phyloP scores from a whole-genome alignment of 2,888 invertebrate genomes.

The Melieria crassipennis region DNA sequence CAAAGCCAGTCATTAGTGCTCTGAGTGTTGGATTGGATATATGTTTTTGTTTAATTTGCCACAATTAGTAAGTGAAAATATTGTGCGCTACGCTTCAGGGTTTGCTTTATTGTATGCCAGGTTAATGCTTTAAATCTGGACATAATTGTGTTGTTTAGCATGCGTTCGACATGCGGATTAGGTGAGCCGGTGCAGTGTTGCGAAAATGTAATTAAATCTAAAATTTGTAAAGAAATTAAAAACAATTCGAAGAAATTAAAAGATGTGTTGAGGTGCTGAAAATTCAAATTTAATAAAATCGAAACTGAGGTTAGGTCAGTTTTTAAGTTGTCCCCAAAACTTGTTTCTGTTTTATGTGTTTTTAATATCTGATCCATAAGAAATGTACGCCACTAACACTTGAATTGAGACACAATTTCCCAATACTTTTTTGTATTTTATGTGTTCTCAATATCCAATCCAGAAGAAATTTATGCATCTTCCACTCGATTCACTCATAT shows the following conservation, averaged over 20 bases:
- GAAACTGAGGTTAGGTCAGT: no score
- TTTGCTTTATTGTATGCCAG: conserved; percentile 44
- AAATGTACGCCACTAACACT: no score
- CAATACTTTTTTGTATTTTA: no score
- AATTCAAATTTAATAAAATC: no score
- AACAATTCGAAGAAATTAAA: background rate
- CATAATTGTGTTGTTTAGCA: conserved; percentile 18
- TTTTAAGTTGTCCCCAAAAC: no score
- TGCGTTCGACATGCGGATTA: conserved; percentile 12
- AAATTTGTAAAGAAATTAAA: background rate
- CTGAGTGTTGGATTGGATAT: background rate
- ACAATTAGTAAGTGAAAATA: background rate
- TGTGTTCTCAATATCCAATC: no score
- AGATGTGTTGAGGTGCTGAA: background rate
- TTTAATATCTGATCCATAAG: no score
- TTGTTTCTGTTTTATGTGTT: no score
- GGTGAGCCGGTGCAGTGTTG: background rate
- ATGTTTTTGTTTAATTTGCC: conserved; percentile 3
- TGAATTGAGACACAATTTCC: no score
- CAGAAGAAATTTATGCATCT: no score
- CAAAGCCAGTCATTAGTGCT: conserved; percentile 51
- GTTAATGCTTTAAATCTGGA: conserved; percentile 41
- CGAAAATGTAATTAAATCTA: no score
- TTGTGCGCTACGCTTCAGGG: conserved; percentile 3
- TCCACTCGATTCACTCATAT: no score